phyloP scores from a whole-genome alignment of 2,113 vertebrate genomes.

The Sakesphorus luctuosus region DNA sequence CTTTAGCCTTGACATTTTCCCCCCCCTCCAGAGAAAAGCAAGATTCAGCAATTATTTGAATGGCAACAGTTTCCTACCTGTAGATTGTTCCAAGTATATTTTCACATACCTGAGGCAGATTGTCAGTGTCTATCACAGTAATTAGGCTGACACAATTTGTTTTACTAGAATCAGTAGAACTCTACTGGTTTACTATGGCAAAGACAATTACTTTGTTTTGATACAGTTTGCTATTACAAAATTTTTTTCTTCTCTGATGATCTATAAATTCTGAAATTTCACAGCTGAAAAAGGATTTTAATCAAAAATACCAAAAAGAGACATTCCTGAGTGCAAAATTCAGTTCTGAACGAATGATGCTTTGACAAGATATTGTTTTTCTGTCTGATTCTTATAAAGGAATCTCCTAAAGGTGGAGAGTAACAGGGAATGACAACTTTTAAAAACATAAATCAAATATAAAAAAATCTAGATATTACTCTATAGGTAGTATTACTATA shows the following conservation, averaged over 20 bases:
- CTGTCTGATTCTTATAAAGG: not conserved
- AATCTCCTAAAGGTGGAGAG: not conserved
- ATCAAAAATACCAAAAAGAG: not conserved
- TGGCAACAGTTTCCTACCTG: not conserved
- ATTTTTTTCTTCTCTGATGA: not conserved
- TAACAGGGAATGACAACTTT: not conserved
- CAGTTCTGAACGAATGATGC: not conserved
- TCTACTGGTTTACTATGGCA: not conserved
- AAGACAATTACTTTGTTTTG: not conserved
- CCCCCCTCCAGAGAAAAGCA: not conserved
- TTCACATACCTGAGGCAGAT: not conserved
- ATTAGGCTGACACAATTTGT: not conserved
- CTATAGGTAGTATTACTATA: not conserved
- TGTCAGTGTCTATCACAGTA: not conserved
- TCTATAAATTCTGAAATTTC: not conserved
- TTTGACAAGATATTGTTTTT: not conserved
- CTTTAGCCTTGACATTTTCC: not conserved
- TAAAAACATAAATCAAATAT: not conserved
- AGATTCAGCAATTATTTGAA: not conserved
- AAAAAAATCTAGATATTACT: not conserved
- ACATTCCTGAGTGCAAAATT: not conserved
- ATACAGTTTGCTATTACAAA: not conserved
- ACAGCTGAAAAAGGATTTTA: not conserved
- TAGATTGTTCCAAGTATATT: not conserved
- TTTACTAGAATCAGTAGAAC: not conserved